phyloP scores from a whole-genome alignment of 2,113 vertebrate species.

The Malurus melanocephalus region DNA sequence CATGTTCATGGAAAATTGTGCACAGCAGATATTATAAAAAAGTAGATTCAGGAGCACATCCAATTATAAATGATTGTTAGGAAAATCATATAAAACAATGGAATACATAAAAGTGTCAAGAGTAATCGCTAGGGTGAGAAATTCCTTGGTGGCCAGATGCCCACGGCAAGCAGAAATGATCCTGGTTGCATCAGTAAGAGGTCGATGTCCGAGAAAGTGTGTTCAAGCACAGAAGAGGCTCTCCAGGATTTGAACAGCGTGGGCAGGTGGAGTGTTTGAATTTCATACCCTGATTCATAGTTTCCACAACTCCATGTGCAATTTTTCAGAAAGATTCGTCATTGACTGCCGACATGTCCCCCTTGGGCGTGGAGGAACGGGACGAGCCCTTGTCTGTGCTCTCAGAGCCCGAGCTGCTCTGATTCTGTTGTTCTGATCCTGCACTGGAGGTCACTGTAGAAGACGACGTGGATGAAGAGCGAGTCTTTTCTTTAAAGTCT shows the following conservation, averaged over 20 bases:
- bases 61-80: slow-evolving; percentile 92
- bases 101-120: slow-evolving; percentile 96
- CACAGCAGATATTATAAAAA: slow-evolving; percentile 93
- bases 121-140: slow-evolving; percentile 83
- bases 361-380: slow-evolving; percentile 96
- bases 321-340: slow-evolving; percentile 96
- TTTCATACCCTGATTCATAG: slow-evolving; percentile 82
- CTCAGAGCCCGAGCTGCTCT: slow-evolving; percentile 97
- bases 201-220: slow-evolving; percentile 64
- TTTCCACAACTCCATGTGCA: slow-evolving; percentile 80
- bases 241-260: slow-evolving; percentile 67
- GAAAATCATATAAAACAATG: slow-evolving; percentile 97
- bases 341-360: slow-evolving; percentile 91
- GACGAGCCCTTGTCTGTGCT: slow-evolving; percentile 99
- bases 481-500: slow-evolving; percentile 99
- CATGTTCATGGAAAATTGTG: slow-evolving; percentile 93
- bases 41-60: slow-evolving; percentile 94
- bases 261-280: slow-evolving; percentile 74
- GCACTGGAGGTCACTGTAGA: slow-evolving; percentile 97
- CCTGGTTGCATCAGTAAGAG: slow-evolving; percentile 70
- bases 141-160: slow-evolving; percentile 79
- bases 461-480: slow-evolving; percentile 95
- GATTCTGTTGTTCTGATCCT: slow-evolving; percentile 96
- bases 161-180: slow-evolving; percentile 73
- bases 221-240: slow-evolving; percentile 68